phyloP scores from a whole-genome alignment of 2,888 invertebrate species.

The Charanyca ferruginea region DNA sequence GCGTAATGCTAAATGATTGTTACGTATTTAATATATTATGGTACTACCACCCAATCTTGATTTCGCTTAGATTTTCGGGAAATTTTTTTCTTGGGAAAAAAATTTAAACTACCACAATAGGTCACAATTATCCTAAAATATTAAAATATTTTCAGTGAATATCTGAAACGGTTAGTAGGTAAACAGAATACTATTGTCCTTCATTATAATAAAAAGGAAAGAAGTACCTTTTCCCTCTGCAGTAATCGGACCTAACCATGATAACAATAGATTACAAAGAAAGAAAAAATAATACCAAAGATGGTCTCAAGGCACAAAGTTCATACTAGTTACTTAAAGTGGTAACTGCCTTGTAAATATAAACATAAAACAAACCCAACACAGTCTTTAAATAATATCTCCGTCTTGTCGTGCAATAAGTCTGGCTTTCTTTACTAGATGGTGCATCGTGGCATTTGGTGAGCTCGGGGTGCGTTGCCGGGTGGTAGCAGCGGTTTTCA shows the following conservation, averaged over 20 bases:
- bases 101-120: too few species aligned
- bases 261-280: neutral
- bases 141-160: neutral
- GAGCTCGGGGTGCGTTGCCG: constrained; percentile 17
- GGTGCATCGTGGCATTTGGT: constrained; percentile 42
- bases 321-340: constrained; percentile 20
- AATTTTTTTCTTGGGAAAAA: neutral
- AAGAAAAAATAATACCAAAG: neutral
- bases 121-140: too few species aligned
- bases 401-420: constrained; percentile 34
- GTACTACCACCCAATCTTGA: constrained; percentile 1
- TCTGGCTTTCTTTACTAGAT: constrained; percentile 41
- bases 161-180: neutral
- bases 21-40: constrained; percentile 32
- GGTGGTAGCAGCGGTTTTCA: constrained; percentile 40
- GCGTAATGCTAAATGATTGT: constrained; percentile 51
- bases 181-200: neutral
- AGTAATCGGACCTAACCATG: neutral
- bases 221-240: neutral
- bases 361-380: constrained; percentile 42
- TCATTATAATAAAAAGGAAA: neutral
- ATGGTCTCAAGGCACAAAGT: constrained; percentile 14
- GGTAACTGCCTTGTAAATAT: constrained; percentile 26
- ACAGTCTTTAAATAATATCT: constrained; percentile 31
- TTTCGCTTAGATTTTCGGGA: neutral